A percentile compares a stretch with the other conserved stretches of the same genome.
phyloP scores from a whole-genome alignment of 2,113 vertebrate genomes.

The Bos taurus region DNA sequence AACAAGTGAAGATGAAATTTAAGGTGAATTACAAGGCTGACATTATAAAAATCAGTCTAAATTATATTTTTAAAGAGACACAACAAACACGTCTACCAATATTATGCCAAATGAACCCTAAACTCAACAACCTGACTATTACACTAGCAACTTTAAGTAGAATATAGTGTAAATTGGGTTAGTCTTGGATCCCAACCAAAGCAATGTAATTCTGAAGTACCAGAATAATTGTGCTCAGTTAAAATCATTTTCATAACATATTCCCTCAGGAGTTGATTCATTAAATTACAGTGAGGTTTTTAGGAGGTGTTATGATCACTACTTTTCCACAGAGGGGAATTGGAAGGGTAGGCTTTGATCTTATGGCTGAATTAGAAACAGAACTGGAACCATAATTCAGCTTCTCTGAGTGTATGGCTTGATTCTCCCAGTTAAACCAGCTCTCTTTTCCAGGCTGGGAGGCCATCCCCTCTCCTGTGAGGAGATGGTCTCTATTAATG shows the following conservation, averaged over 20 bases:
- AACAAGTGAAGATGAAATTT: background rate
- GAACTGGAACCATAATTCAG: background rate
- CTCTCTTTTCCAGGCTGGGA: background rate
- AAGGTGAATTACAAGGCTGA: background rate
- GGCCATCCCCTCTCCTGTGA: background rate
- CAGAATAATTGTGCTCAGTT: slow-evolving; percentile 28
- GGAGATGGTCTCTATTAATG: background rate
- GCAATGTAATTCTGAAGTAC: slow-evolving; percentile 28
- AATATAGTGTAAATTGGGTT: background rate
- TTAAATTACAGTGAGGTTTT: background rate
- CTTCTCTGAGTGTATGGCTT: background rate
- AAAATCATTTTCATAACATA: background rate
- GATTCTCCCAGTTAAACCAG: background rate
- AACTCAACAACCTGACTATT: background rate
- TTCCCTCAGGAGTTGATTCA: background rate
- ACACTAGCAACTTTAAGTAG: background rate
- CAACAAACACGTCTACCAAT: background rate
- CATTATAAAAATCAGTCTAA: background rate
- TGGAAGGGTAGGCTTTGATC: background rate
- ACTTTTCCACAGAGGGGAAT: background rate
- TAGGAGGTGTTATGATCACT: background rate
- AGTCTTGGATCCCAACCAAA: slow-evolving; percentile 8
- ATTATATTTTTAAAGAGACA: background rate
- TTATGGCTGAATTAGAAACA: background rate
- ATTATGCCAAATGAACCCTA: background rate